A percentile compares a stretch with the other conserved stretches of the same genome.
phyloP scores from a whole-genome alignment of 2,888 invertebrate species.

The Zele albiditarsus region DNA sequence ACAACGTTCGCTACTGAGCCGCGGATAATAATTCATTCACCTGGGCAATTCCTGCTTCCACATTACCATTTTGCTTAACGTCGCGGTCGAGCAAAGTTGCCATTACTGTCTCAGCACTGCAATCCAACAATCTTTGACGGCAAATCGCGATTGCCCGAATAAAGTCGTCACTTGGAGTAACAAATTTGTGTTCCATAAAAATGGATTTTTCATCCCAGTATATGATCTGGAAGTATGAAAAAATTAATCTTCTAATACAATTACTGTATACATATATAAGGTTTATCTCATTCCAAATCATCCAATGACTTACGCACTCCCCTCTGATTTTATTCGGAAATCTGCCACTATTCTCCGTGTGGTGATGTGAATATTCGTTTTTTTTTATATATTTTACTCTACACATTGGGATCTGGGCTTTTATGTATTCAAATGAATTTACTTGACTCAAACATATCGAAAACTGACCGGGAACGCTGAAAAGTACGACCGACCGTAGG shows the following conservation, averaged over 20 bases:
- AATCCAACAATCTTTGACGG: constrained; percentile 72
- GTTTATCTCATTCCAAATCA: no score
- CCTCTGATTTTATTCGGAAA: no score
- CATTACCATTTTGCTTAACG: constrained; percentile 65
- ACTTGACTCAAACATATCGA: no score
- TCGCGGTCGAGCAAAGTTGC: constrained; percentile 70
- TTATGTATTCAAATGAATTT: no score
- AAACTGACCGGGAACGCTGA: no score
- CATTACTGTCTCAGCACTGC: constrained; percentile 73
- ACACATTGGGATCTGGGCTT: no score
- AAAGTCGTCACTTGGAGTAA: constrained; percentile 83
- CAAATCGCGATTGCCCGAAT: constrained; percentile 75
- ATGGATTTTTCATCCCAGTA: constrained; percentile 90
- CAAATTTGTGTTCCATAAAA: constrained; percentile 88
- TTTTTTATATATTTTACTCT: no score
- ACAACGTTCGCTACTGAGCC: background rate
- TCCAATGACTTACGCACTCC: no score
- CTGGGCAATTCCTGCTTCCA: constrained; percentile 67
- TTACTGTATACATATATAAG: background rate
- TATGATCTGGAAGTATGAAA: constrained; percentile 77
- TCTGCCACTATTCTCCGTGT: no score
- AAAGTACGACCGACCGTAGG: no score
- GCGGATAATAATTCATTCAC: constrained; percentile 48
- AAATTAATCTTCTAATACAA: background rate
- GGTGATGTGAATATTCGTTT: no score